Conservation (phyloP, 2,113 vertebrate genomes). For the Butorides virescens region DNA sequence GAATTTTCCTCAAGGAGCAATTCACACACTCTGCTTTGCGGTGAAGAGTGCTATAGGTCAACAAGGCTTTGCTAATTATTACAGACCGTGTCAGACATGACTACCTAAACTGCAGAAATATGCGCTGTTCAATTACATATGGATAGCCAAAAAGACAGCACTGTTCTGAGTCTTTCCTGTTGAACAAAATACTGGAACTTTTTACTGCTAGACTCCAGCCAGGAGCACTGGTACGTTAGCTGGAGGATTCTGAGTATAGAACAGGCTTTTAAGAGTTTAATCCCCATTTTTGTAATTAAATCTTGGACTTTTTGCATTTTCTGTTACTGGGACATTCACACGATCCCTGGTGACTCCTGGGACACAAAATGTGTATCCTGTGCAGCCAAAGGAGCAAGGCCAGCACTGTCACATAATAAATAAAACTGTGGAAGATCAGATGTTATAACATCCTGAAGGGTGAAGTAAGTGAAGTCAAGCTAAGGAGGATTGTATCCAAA, state of each 20-base stretch:
- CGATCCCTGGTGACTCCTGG: constrained; percentile 29
- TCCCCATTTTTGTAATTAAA: background rate
- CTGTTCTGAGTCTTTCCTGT: background rate
- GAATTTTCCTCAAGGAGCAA: constrained; percentile 40
- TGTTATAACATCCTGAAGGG: constrained; percentile 18
- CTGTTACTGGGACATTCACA: constrained; percentile 37
- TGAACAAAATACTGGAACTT: background rate
- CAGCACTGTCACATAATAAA: constrained; percentile 51
- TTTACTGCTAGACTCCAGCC: background rate
- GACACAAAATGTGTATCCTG: constrained; percentile 25
- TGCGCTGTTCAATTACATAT: background rate
- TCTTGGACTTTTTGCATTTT: background rate
- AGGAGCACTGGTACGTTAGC: background rate
- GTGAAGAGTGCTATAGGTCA: constrained; percentile 17
- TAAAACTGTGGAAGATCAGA: constrained; percentile 36
- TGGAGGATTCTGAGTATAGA: background rate
- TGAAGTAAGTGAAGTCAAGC: constrained; percentile 1
- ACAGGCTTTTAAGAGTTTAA: background rate
- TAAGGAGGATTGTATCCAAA: background rate
- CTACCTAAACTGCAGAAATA: constrained; percentile 10
- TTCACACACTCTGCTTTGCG: constrained; percentile 29
- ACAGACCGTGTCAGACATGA: constrained; percentile 35
- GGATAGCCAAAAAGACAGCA: background rate
- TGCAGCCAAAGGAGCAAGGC: constrained; percentile 27
- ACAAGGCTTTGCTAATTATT: constrained; percentile 42